Base-by-base conservation (phyloP, 1,140 invertebrate species). In the Scaptodrosophila lebanonensis region DNA sequence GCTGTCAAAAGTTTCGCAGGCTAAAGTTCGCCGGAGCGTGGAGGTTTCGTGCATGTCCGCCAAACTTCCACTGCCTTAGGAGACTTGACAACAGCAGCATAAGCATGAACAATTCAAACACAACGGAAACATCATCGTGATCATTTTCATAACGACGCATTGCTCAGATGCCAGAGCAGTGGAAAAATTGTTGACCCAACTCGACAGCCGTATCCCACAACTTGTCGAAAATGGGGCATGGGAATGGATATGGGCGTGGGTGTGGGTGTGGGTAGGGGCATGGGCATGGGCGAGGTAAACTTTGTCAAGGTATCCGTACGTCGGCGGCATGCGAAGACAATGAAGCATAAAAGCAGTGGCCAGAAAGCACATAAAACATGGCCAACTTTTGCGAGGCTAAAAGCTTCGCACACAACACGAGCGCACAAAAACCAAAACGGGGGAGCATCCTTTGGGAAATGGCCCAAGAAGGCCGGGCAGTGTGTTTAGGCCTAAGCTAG, bases 101-200 rank as follows among this genome's bases (percentile, higher is more conserved):
- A n/a, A n/a, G n/a, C n/a, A n/a, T n/a, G n/a, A n/a, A n/a, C n/a
- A n/a, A n/a, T n/a, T n/a, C n/a, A n/a, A n/a, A n/a, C n/a, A 17
- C 3, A 13, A 44, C 17, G 18, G 36, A 8, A 8, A 18, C 51
- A 59, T 29, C 60, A 39, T 59, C 52, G 63, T 66, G 59, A 63
- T 61, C 67, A 69, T 57, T 62, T 32, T 33, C 47, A 69, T 66
- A 66, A 66, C 50, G 60, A 79, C 72, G 57, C 75, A 50, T 53
- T 66, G 40, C 61, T 62, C 39, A 50, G 38, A 72, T 73, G 65
- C 69, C 65, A 48, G 69, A 82, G 66, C 66, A 75, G 70, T 59
- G 70, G 54, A 79, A 53, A 82, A 75, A 82, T 50, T 75, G 65
- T 79, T 79, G 76, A 82, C 75, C 75, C 40, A 66, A 59, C 50